Evolutionary conservation across 2,113 vertebrate species (phyloP).

Genomic region (Echinops telfairi): DNA sequence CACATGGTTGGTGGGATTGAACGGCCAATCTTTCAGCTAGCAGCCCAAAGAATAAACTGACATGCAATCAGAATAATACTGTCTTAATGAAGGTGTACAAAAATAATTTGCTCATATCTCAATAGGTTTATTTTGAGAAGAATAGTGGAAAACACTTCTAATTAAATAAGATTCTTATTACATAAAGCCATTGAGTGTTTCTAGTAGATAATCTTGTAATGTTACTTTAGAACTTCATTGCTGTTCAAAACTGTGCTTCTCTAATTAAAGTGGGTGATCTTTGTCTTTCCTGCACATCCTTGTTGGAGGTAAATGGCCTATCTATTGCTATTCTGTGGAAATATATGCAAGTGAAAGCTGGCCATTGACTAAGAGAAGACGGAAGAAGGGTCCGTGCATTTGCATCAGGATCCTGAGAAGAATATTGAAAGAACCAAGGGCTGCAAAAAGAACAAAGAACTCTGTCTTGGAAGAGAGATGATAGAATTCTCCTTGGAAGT

Average conservation of each 20-base stretch:
- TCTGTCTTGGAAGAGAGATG: too few species aligned
- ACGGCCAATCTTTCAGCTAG: too few species aligned
- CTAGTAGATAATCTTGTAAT: not conserved
- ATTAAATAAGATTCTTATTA: not conserved
- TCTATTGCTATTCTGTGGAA: not conserved
- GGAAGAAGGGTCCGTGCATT: too few species aligned
- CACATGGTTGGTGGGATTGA: too few species aligned
- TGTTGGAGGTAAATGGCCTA: not conserved
- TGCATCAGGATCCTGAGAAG: too few species aligned
- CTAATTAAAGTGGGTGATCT: not conserved
- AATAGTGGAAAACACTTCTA: not conserved
- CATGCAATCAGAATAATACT: not conserved
- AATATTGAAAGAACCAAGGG: too few species aligned
- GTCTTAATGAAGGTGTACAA: not conserved
- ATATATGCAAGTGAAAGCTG: too few species aligned
- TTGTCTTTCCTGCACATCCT: not conserved
- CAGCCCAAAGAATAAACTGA: too few species aligned
- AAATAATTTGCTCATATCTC: not conserved
- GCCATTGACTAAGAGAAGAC: too few species aligned
- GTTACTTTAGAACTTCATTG: not conserved
- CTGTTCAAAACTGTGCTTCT: not conserved
- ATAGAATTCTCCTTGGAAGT: too few species aligned
- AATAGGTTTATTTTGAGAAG: slow-evolving; percentile 19
- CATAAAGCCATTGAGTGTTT: too few species aligned
- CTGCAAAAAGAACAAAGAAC: too few species aligned